These are phyloP conservation scores for Nomada flava DNA, from an alignment of 2,888 invertebrate genomes.

Conservation along the genomic window DNA sequence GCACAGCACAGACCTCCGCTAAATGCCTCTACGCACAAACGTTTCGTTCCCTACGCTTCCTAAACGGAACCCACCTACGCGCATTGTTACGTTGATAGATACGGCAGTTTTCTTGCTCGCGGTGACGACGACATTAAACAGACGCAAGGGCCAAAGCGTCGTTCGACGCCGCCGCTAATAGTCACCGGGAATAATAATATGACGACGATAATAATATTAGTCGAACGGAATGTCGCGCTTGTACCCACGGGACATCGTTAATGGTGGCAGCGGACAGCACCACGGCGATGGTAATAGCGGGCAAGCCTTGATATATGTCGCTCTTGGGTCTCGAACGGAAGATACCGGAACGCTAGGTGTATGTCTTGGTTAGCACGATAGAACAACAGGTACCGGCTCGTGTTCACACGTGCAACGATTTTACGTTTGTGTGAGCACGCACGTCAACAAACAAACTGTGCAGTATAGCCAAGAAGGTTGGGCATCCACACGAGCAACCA, in stretches of 20 bases:
- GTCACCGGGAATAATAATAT: constrained; percentile 57
- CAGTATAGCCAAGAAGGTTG: neutral
- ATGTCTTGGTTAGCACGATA: constrained; percentile 26
- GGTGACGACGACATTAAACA: constrained; percentile 27
- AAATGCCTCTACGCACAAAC: neutral
- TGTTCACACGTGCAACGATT: constrained; percentile 20
- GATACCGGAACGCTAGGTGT: constrained; percentile 20
- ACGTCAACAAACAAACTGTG: neutral
- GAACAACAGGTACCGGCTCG: constrained; percentile 26
- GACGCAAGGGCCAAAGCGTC: neutral
- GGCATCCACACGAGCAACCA: constrained; percentile 25
- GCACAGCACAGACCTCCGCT: constrained; percentile 1
- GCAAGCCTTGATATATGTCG: constrained; percentile 59
- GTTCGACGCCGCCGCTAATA: constrained; percentile 29
- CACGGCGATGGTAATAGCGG: constrained; percentile 40
- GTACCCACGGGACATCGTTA: constrained; percentile 45
- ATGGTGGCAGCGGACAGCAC: constrained; percentile 25
- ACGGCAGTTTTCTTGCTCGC: constrained; percentile 11
- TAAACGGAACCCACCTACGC: constrained; percentile 21
- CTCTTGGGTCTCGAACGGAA: constrained; percentile 55
- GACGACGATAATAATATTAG: constrained; percentile 49
- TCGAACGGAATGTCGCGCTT: neutral
- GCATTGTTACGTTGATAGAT: constrained; percentile 20
- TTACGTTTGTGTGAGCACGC: constrained; percentile 7
- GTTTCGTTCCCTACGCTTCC: neutral